Evolutionary conservation across 2,797 vertebrate genomes (phyloP).

Genomic region (Notamacropus eugenii): DNA sequence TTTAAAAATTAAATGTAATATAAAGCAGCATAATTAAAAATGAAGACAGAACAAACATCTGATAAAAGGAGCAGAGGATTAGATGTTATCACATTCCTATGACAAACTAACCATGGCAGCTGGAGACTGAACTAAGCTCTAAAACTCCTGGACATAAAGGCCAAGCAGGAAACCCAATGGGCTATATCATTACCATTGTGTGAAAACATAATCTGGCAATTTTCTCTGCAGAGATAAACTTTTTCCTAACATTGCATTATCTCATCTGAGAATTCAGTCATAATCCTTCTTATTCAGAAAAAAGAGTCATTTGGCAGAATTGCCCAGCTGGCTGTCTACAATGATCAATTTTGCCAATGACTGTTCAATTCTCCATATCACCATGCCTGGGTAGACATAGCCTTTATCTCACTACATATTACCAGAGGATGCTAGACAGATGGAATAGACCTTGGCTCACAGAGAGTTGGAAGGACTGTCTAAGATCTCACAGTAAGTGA

Average conservation of each 20-base stretch:
- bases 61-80: slow-evolving; percentile 27
- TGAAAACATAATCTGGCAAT: neutral
- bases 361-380: neutral
- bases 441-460: slow-evolving; percentile 20
- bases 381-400: neutral
- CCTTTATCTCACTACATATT: slow-evolving; percentile 2
- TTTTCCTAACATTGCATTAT: neutral
- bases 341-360: neutral
- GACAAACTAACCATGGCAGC: neutral
- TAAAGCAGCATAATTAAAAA: slow-evolving; percentile 18
- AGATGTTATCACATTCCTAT: slow-evolving; percentile 8
- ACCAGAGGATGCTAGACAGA: neutral
- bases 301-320: neutral
- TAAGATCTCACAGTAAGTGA: neutral
- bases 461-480: neutral
- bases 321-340: neutral
- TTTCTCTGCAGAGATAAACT: slow-evolving; percentile 2
- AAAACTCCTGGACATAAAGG: neutral
- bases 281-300: slow-evolving; percentile 9
- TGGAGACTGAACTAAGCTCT: slow-evolving; percentile 13
- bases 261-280: slow-evolving; percentile 6
- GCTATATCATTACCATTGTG: slow-evolving; percentile 7
- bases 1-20: slow-evolving; percentile 23
- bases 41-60: slow-evolving; percentile 31
- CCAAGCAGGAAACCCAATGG: neutral